Base-by-base conservation (phyloP, 2,888 invertebrate genomes). In the Plemyria rubiginata region DNA sequence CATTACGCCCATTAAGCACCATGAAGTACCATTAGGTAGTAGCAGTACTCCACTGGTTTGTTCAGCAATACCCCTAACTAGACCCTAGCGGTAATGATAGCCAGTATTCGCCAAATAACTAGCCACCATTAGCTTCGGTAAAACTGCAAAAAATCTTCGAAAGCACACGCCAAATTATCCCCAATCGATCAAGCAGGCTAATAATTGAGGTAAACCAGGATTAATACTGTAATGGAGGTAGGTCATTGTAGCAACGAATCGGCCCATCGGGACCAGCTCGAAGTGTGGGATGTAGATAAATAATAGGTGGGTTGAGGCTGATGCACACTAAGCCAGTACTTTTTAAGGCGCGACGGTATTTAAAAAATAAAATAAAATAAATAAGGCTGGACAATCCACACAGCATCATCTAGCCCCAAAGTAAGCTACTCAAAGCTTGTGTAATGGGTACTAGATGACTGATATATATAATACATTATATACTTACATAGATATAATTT, bases 181-280 rank as follows among this genome's bases (percentile, higher is more conserved):
- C 43, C 55, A 49, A 64, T 64, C 60, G 53, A 64, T 64, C 64
- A 64, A 56, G 45, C 38, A 29, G 46, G 48, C 29, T 36, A 64
- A 64, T 64, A 60, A 64, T 60, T 64, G 64, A 64, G 56, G 60
- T 64, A 64, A 66, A 55, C 57, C 66, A 54, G 61, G 61, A 67
- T 66, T 68, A 65, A 67, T 70, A 67, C 63, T 65, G 65, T 70
- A 68, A 66, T 68, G 60, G 61, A 67, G 61, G 62, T 60, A 62
- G 70, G 65, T 66, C 70, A 60, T 61, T 61, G 70, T 60, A 53
- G 59, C 54, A 61, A 46, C 56, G 60, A 62, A 68, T 70, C 45
- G 68, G 52, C 32, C 70, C 61, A 29, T 28, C 13, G 68, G 61
- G 68, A 68, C 46, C 28, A 28, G 54, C 55, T 28, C 62, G 16